A percentile compares a stretch with the other conserved stretches of the same genome.
These are phyloP conservation scores for Bombylius major DNA, from an alignment of 2,888 invertebrate species.

Conservation along the genomic window DNA sequence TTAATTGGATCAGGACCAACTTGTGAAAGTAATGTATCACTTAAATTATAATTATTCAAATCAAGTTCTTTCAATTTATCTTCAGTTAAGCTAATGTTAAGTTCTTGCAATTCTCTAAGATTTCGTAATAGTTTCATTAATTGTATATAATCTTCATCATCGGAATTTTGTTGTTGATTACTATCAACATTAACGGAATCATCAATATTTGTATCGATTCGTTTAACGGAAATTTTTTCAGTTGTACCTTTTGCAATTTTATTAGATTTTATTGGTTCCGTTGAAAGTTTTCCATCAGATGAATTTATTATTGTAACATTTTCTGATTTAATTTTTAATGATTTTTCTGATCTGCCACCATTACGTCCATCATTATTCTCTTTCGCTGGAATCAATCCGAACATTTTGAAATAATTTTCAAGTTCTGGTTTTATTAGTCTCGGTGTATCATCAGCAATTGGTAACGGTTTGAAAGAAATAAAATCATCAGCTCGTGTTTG, in stretches of 20 bases:
- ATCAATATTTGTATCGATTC: slow-evolving; percentile 10
- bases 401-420: slow-evolving; percentile 33
- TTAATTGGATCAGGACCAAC: slow-evolving; percentile 36
- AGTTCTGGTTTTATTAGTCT: slow-evolving; percentile 27
- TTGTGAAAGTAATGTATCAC: slow-evolving; percentile 27
- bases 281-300: not conserved
- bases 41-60: slow-evolving; percentile 26
- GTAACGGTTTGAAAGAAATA: slow-evolving; percentile 33
- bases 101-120: slow-evolving; percentile 34
- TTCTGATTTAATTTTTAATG: not conserved
- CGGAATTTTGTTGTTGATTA: slow-evolving; percentile 16
- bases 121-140: slow-evolving; percentile 39
- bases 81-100: slow-evolving; percentile 34
- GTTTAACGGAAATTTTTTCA: not conserved
- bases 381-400: slow-evolving; percentile 33
- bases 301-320: too few relatives aligned
- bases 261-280: not conserved
- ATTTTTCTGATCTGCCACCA: slow-evolving; percentile 13
- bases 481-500: slow-evolving; percentile 31
- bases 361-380: slow-evolving; percentile 10
- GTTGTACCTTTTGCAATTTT: not conserved
- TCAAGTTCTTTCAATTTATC: slow-evolving; percentile 36
- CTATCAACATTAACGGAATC: not conserved
- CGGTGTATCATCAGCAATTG: slow-evolving; percentile 29
- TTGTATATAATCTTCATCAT: slow-evolving; percentile 41